Conservation (phyloP, 1,140 invertebrate species). For the Theocolax elegans region DNA sequence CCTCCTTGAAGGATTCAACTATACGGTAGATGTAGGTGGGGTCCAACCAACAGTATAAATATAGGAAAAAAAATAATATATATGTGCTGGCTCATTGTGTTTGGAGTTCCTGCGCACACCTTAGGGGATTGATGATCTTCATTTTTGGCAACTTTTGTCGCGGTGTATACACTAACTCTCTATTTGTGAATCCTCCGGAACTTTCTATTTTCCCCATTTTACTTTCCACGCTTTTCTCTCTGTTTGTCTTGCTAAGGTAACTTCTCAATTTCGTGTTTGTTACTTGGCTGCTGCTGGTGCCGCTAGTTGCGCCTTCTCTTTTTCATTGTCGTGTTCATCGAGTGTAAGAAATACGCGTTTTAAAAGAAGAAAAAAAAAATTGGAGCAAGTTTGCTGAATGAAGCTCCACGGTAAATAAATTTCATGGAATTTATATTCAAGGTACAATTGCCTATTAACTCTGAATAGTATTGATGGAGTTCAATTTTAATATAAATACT, state of each 20-base stretch:
- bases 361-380: too few relatives aligned
- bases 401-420: neutral
- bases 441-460: too few relatives aligned
- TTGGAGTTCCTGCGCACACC: neutral
- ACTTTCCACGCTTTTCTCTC: neutral
- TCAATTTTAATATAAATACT: too few relatives aligned
- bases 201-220: neutral
- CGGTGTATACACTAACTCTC: neutral
- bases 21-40: too few relatives aligned
- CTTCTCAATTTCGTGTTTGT: neutral
- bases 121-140: neutral
- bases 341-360: neutral
- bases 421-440: too few relatives aligned
- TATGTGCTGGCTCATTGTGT: constrained; percentile 6
- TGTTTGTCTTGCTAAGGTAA: neutral
- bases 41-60: too few relatives aligned
- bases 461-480: too few relatives aligned
- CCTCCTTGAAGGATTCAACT: neutral
- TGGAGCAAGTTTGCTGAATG: neutral
- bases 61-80: neutral
- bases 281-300: neutral
- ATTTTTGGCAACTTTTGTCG: constrained; percentile 1
- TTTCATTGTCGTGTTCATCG: neutral
- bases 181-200: neutral
- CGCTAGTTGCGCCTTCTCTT: neutral